Conservation (phyloP, 2,888 invertebrate genomes). For the Polietes domitor region DNA sequence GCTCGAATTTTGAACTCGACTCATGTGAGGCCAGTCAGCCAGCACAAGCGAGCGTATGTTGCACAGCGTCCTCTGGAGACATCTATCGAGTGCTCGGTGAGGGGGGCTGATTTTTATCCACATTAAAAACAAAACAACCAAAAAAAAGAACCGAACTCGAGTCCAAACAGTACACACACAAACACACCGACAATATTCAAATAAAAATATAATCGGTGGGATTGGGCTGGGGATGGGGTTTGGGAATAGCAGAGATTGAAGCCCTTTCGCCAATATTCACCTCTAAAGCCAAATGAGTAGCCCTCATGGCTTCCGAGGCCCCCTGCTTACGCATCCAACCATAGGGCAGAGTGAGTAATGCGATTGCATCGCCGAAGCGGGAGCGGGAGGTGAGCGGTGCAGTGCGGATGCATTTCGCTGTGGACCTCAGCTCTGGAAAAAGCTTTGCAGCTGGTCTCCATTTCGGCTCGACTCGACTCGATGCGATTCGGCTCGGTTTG, state of each 20-base stretch:
- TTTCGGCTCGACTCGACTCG: conserved; percentile 22
- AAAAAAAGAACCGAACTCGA: not conserved
- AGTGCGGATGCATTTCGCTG: conserved; percentile 29
- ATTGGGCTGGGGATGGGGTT: conserved; percentile 21
- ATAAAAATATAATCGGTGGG: conserved; percentile 43
- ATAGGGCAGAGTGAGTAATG: conserved; percentile 38
- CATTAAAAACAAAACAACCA: not conserved
- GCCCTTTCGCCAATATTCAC: conserved; percentile 43
- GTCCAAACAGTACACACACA: conserved; percentile 11
- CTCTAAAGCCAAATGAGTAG: conserved; percentile 38
- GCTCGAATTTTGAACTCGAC: conserved; percentile 30
- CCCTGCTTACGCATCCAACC: conserved; percentile 54
- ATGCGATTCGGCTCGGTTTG: conserved; percentile 24
- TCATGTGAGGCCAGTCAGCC: not conserved
- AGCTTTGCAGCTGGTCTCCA: conserved; percentile 63
- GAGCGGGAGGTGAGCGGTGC: conserved; percentile 39
- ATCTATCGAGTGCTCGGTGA: not conserved
- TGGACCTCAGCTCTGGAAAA: conserved; percentile 54
- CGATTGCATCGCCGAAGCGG: conserved; percentile 54
- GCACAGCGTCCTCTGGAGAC: not conserved
- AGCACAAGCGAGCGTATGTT: not conserved
- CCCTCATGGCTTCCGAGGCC: conserved; percentile 38
- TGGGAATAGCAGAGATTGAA: conserved; percentile 36
- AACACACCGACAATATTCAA: conserved; percentile 11
- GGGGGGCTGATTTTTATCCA: conserved; percentile 21